phyloP scores from a whole-genome alignment of 2,888 invertebrate genomes.

The Archaeoteleia sp. region DNA sequence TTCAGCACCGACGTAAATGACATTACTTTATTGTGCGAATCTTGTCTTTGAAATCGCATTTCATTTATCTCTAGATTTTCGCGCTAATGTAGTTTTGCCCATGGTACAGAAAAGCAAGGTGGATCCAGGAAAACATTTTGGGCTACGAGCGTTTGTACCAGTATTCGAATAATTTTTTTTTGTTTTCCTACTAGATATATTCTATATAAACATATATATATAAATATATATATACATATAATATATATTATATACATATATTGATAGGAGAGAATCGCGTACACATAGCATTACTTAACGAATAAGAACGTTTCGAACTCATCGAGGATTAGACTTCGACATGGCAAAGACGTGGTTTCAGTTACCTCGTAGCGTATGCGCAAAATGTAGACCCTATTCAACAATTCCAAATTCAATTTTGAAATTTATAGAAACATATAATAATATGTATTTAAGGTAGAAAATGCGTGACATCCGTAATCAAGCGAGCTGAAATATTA shows the following conservation, averaged over 20 bases:
- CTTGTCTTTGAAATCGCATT: background rate
- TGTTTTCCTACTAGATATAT: constrained; percentile 58
- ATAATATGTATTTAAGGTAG: no score
- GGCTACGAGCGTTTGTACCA: constrained; percentile 53
- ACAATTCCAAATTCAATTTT: no score
- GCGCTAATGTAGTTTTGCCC: constrained; percentile 29
- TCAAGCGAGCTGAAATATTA: no score
- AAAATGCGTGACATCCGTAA: no score
- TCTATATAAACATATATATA: constrained; percentile 23
- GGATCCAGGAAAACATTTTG: constrained; percentile 17
- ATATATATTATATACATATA: constrained; percentile 40
- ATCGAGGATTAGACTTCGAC: constrained; percentile 24
- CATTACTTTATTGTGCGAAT: background rate
- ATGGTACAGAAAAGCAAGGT: background rate
- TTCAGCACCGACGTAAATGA: background rate
- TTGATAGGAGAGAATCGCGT: constrained; percentile 35
- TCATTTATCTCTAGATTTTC: no score
- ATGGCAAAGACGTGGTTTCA: constrained; percentile 22
- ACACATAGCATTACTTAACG: constrained; percentile 32
- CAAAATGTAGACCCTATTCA: no score
- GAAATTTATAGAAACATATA: no score
- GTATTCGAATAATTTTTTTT: constrained; percentile 58
- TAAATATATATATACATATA: constrained; percentile 27
- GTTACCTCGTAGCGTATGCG: no score
- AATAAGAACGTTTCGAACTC: constrained; percentile 20